Evolutionary conservation across 37 sponge, comb jelly and placozoan genomes (phyloP), one percentile per base, ranked within the genome.

Genomic region (Cliona cf. orientalis): DNA sequence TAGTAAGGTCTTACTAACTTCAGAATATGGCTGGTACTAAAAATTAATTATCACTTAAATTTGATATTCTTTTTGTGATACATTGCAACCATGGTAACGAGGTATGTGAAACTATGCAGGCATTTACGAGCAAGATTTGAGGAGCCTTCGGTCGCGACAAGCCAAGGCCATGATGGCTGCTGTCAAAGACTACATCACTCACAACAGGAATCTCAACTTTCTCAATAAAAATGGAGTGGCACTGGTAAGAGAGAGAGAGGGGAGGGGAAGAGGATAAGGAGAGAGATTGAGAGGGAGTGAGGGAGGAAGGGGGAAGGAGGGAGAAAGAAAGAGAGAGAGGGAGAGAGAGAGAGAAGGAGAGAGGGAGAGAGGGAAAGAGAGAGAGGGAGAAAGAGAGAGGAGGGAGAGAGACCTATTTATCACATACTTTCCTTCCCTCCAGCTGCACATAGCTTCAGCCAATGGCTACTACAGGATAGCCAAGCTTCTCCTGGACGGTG

Each of bases 361-460:
- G n/a, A n/a, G n/a, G n/a, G n/a, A n/a, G n/a, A n/a, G n/a, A n/a
- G n/a, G n/a, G n/a, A n/a, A n/a, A n/a, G n/a, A n/a, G n/a, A n/a
- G n/a, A n/a, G n/a, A n/a, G n/a, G n/a, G n/a, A n/a, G n/a, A n/a
- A n/a, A n/a, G n/a, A n/a, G n/a, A n/a, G n/a, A n/a, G n/a, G n/a
- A n/a, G n/a, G n/a, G n/a, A n/a, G n/a, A n/a, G n/a, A n/a, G n/a
- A n/a, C n/a, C n/a, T n/a, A n/a, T n/a, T n/a, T n/a, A n/a, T n/a
- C n/a, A n/a, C n/a, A n/a, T n/a, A n/a, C 31, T 35, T 31, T 37
- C 39, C 58, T 66, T 74, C 33, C 21, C 45, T 29, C 2, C 60
- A 93, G 89, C 79, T 91, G 26, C 95, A 95, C 59, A 81, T 91
- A 46, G 82, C 95, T 19, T 85, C 86, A 41, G 95, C 89, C 40